These are phyloP conservation scores for Melanotaenia nigrans DNA, from an alignment of 2,797 vertebrate genomes.

Conservation along the genomic window DNA sequence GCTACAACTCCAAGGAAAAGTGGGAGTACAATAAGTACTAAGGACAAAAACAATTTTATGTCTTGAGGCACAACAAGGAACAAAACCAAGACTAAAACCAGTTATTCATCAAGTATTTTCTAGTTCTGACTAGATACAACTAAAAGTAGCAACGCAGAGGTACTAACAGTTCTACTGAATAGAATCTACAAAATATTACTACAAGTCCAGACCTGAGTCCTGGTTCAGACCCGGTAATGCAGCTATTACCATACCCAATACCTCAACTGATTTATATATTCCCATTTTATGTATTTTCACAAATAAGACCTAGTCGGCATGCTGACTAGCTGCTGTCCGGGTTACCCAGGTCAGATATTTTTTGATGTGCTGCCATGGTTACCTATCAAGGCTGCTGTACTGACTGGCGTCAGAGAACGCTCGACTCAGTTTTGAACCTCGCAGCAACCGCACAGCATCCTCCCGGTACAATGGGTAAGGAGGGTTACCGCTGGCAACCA, in stretches of 20 bases:
- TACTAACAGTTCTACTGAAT: not conserved
- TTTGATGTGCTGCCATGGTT: slow-evolving; percentile 47
- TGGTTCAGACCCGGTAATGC: slow-evolving; percentile 10
- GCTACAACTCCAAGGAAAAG: not conserved
- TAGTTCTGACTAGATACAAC: not conserved
- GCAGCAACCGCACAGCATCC: slow-evolving; percentile 87
- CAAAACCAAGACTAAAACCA: not conserved
- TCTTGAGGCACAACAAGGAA: not conserved
- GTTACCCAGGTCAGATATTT: slow-evolving; percentile 25
- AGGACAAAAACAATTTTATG: not conserved
- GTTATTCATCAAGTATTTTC: not conserved
- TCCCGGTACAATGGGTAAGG: slow-evolving; percentile 87
- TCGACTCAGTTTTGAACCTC: slow-evolving; percentile 82
- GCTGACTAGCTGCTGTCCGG: slow-evolving; percentile 18
- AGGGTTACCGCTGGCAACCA: slow-evolving; percentile 73
- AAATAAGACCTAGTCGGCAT: not conserved
- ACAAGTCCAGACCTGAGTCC: slow-evolving; percentile 15
- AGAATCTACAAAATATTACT: not conserved
- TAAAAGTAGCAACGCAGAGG: not conserved
- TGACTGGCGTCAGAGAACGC: slow-evolving; percentile 83
- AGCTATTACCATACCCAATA: not conserved
- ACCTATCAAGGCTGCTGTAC: slow-evolving; percentile 86
- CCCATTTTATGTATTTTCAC: not conserved
- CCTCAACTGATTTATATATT: not conserved
- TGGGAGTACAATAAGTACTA: slow-evolving; percentile 7